These are phyloP conservation scores for Macrocentrus cingulum DNA, from an alignment of 1,140 invertebrate genomes.

Conservation along the genomic window DNA sequence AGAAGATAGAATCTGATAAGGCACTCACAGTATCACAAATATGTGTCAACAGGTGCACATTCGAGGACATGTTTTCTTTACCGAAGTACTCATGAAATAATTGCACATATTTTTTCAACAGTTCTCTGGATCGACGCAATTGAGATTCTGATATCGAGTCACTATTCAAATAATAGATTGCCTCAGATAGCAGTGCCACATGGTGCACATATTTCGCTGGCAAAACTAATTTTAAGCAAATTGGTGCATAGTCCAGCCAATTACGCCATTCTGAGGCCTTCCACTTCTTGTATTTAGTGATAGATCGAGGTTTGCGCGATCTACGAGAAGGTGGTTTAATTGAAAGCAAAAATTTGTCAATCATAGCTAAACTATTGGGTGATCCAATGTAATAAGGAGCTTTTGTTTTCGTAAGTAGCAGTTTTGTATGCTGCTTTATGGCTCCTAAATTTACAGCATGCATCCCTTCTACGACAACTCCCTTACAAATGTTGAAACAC, in stretches of 20 bases:
- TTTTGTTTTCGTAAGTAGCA: background rate
- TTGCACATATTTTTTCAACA: slow-evolving; percentile 21
- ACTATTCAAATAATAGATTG: slow-evolving; percentile 23
- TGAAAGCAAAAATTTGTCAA: slow-evolving; percentile 6
- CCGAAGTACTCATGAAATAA: slow-evolving; percentile 22
- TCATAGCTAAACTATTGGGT: background rate
- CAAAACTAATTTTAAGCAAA: slow-evolving; percentile 18
- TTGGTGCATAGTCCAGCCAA: slow-evolving; percentile 24
- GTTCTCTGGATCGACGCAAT: slow-evolving; percentile 5
- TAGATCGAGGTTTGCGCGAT: background rate
- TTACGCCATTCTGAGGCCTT: slow-evolving; percentile 31
- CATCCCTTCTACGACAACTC: slow-evolving; percentile 10
- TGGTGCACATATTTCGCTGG: slow-evolving; percentile 26
- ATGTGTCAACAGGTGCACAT: no score
- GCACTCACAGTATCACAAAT: no score
- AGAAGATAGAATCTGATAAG: no score
- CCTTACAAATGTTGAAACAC: slow-evolving; percentile 4
- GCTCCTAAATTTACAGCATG: slow-evolving; percentile 12
- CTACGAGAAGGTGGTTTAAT: slow-evolving; percentile 19
- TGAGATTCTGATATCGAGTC: slow-evolving; percentile 23
- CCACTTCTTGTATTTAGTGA: slow-evolving; percentile 14
- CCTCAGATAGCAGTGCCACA: slow-evolving; percentile 17
- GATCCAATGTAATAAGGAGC: slow-evolving; percentile 11
- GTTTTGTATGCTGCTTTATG: slow-evolving; percentile 7
- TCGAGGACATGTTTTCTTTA: slow-evolving; percentile 25